Base-by-base conservation (phyloP, 1,140 invertebrate species). In the Popillia japonica region DNA sequence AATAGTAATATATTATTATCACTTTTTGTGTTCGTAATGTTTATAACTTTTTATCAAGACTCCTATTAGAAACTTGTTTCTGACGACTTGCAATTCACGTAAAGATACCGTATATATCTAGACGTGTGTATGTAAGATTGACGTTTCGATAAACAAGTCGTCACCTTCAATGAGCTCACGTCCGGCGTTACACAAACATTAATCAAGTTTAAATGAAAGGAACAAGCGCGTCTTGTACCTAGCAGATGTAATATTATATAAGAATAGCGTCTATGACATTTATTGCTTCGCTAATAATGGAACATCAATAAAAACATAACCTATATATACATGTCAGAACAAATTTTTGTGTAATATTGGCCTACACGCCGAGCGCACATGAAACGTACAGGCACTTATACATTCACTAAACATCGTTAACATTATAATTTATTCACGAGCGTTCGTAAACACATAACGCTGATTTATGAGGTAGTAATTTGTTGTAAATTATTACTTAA, bases 301-400 rank as follows among this genome's bases (percentile, higher is more conserved):
- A 55, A 55, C 48, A 55, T 55, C 48, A 55, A 55, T 55, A 55
- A 55, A 55, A 55, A 55, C 14, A 14, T 55, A 55, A 55, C 48
- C 48, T 55, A 55, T 55, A 55, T 55, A 55, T 55, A 55, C 48
- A 55, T 55, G 48, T 55, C 48, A 55, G 48, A 55, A 55, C 48
- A 55, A 55, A 55, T 55, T 55, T 17, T 55, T 55, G 48, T 55
- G 48, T 55, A 55, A 55, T 55, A 17, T 55, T 55, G 48, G 48
- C 48, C 48, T 55, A 55, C 48, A 55, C 48, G 48, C 17, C 14
- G n/a, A 14, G 17, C 48, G 17, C 42, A 44, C 48, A 55, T 17
- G 48, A 14, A 55, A 55, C 14, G 6, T 55, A n/a, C 27, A 55
- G 48, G 48, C 14, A 55, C 11, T 55, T 55, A 55, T 55, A 17